Conservation (phyloP, 2,113 vertebrate species). For the Platysteira castanea region DNA sequence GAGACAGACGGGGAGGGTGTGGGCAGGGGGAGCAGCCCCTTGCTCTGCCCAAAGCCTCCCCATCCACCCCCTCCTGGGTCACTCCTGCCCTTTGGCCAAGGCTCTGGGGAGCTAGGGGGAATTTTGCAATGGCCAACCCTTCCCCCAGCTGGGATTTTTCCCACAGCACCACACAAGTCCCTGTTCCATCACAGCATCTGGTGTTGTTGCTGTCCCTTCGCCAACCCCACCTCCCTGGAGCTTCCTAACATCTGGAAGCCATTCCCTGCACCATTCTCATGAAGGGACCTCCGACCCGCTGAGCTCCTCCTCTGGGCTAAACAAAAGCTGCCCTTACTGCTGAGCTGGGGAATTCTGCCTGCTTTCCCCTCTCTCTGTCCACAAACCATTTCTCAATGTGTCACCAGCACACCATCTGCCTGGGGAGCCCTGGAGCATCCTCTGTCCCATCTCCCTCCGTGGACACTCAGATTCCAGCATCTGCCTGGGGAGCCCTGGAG, state of each 20-base stretch:
- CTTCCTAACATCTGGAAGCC: neutral
- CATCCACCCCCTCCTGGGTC: neutral
- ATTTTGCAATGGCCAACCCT: neutral
- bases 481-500: neutral
- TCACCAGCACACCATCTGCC: neutral
- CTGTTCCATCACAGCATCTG: neutral
- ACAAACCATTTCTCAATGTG: neutral
- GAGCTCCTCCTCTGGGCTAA: neutral
- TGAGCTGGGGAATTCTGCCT: neutral
- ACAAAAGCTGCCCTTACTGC: neutral
- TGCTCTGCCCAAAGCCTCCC: neutral
- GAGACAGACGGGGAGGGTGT: neutral
- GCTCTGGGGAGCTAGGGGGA: neutral
- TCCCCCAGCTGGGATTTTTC: neutral
- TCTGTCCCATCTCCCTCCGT: neutral
- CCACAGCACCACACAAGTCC: neutral
- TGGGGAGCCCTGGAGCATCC: neutral
- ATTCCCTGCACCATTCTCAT: neutral
- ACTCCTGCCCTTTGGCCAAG: neutral
- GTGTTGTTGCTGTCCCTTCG: neutral
- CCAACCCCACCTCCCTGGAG: neutral
- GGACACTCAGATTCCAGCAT: neutral
- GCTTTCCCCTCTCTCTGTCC: neutral
- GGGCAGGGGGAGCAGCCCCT: neutral
- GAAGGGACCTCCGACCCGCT: fast-evolving